Evolutionary conservation across 2,797 vertebrate species (phyloP).

Genomic region (Phrynocephalus guinanensis): DNA sequence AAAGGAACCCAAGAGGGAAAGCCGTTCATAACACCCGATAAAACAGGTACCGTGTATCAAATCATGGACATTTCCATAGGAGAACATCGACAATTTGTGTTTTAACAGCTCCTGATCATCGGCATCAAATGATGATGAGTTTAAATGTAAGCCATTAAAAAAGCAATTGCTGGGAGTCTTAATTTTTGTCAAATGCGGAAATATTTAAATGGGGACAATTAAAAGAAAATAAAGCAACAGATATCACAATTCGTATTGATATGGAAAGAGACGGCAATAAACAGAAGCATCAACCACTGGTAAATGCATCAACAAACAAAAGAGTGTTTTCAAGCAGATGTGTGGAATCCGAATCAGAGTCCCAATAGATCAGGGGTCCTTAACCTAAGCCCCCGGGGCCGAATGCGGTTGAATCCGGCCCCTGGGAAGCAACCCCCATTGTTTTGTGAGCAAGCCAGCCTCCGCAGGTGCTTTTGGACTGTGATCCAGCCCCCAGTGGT

Average conservation of each 20-base stretch:
- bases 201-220: constrained; percentile 3
- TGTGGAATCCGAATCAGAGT: neutral
- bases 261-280: neutral
- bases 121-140: neutral
- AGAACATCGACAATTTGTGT: constrained; percentile 29
- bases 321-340: neutral
- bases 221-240: constrained; percentile 7
- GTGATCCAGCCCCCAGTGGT: too few relatives aligned
- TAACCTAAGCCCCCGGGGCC: too few relatives aligned
- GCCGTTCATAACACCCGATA: neutral
- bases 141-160: neutral
- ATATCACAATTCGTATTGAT: neutral
- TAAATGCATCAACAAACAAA: constrained; percentile 19
- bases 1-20: constrained; percentile 1
- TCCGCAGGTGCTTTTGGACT: too few relatives aligned
- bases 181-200: constrained; percentile 19
- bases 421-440: too few relatives aligned
- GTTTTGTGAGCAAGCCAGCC: too few relatives aligned
- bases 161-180: constrained; percentile 5
- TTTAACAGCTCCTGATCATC: constrained; percentile 12
- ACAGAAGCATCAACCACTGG: neutral
- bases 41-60: neutral
- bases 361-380: neutral
- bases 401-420: too few relatives aligned
- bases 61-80: neutral